These are phyloP conservation scores for Drosophila saltans DNA, from an alignment of 1,140 invertebrate genomes.

Conservation along the genomic window DNA sequence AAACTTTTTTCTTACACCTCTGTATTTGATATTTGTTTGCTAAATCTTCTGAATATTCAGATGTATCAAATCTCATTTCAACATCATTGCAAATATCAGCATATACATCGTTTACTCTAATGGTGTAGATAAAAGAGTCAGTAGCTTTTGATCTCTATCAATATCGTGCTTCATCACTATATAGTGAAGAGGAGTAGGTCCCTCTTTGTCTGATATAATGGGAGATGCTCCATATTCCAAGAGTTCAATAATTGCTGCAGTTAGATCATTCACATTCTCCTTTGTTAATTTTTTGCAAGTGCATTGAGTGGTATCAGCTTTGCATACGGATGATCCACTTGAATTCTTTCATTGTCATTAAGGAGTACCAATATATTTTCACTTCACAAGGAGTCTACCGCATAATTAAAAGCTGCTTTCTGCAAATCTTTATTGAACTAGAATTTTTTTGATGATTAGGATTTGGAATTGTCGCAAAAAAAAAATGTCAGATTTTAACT, in stretches of 20 bases:
- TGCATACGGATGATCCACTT: slow-evolving; percentile 84
- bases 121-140: too few relatives aligned
- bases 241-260: slow-evolving; percentile 83
- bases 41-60: too few relatives aligned
- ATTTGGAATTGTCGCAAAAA: too few relatives aligned
- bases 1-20: too few relatives aligned
- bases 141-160: slow-evolving; percentile 73
- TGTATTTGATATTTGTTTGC: too few relatives aligned
- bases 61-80: too few relatives aligned
- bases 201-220: slow-evolving; percentile 86
- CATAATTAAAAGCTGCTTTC: slow-evolving; percentile 86
- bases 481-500: not conserved
- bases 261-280: slow-evolving; percentile 80
- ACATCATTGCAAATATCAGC: too few relatives aligned
- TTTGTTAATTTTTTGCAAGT: slow-evolving; percentile 85
- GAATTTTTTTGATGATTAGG: not conserved
- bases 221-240: slow-evolving; percentile 85
- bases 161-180: slow-evolving; percentile 85
- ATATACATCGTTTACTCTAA: too few relatives aligned
- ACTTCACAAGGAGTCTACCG: slow-evolving; percentile 85
- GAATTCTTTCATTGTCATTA: slow-evolving; percentile 83
- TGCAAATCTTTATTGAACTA: not conserved
- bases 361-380: slow-evolving; percentile 85
- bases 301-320: slow-evolving; percentile 86
- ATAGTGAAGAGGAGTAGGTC: slow-evolving; percentile 86